These are phyloP conservation scores for Phaethon lepturus DNA, from an alignment of 2,113 vertebrate genomes.

Conservation along the genomic window DNA sequence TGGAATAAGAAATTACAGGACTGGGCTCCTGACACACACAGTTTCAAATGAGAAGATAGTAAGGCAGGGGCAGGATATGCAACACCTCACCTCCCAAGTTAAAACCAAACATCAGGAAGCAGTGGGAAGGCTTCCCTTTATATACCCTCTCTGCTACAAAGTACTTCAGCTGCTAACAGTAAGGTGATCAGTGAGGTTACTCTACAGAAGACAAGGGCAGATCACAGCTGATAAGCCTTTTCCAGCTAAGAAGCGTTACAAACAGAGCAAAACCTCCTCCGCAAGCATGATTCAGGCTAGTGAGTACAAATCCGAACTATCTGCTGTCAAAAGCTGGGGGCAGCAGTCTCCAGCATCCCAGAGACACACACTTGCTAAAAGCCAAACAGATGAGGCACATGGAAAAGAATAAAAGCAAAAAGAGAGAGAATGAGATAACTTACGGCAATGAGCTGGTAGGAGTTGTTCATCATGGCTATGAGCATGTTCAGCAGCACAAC, in stretches of 20 bases:
- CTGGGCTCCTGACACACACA: not conserved
- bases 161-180: not conserved
- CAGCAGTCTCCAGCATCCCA: not conserved
- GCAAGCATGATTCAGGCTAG: not conserved
- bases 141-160: not conserved
- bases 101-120: not conserved
- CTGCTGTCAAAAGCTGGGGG: not conserved
- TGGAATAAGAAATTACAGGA: not conserved
- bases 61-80: not conserved
- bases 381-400: not conserved
- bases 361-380: not conserved
- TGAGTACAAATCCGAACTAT: conserved; percentile 12
- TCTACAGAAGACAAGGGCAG: not conserved
- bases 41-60: not conserved
- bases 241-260: not conserved
- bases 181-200: not conserved
- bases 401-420: not conserved
- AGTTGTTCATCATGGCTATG: conserved; percentile 99
- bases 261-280: conserved; percentile 22
- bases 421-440: conserved; percentile 57
- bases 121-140: not conserved
- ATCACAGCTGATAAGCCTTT: conserved; percentile 24
- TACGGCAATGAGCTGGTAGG: conserved; percentile 96
- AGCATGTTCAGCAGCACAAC: conserved; percentile 98
- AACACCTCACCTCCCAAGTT: not conserved